These are phyloP conservation scores for Hydrozoanthus gracilis DNA, from an alignment of 92 coral and sea anemone genomes.

Conservation along the genomic window DNA sequence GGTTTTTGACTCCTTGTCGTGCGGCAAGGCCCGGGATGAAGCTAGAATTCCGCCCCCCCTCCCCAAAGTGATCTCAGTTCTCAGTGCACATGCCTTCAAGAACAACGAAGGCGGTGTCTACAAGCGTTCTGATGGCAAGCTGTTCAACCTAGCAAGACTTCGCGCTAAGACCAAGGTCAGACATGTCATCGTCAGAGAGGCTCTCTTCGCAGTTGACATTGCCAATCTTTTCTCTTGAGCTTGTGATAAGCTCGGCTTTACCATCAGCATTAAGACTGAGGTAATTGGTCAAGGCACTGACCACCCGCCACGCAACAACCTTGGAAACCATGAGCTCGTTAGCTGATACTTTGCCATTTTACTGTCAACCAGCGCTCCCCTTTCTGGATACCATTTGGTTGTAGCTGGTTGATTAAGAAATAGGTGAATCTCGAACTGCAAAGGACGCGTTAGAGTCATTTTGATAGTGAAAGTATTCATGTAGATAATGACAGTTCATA, in stretches of 20 bases:
- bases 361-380: no score
- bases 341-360: no score
- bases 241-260: background rate
- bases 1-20: background rate
- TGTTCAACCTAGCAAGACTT: constrained; percentile 16
- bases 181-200: background rate
- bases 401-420: no score
- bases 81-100: background rate
- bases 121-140: background rate
- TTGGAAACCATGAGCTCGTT: background rate
- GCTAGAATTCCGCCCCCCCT: background rate
- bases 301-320: background rate
- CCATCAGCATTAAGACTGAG: background rate
- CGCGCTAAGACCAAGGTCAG: constrained; percentile 29
- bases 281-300: background rate
- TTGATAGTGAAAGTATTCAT: no score
- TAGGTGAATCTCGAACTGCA: no score
- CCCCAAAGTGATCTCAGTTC: background rate
- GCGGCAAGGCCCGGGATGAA: background rate
- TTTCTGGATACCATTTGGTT: no score
- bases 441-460: no score
- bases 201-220: background rate
- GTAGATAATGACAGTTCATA: no score
- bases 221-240: background rate
- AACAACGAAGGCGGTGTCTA: background rate